Base-by-base conservation (phyloP, 1,140 invertebrate genomes). In the Matsumurasca onukii region DNA sequence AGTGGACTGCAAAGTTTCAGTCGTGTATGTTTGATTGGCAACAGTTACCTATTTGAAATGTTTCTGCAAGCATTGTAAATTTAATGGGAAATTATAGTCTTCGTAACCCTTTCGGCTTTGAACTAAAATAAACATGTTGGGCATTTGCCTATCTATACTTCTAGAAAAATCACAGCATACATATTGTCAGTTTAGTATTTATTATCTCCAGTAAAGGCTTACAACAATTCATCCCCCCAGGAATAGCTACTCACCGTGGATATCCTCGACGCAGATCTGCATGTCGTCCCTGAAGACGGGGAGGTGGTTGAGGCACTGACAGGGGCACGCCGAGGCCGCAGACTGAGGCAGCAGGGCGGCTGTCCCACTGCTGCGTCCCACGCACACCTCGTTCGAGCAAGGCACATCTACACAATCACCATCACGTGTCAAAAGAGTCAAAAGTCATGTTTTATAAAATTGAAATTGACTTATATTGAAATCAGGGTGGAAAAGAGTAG, bases 201-300 rank as follows among this genome's bases (percentile, higher is more conserved):
- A n/a, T n/a, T n/a, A n/a, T n/a, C n/a, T n/a, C n/a, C n/a, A n/a
- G n/a, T n/a, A n/a, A n/a, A n/a, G n/a, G n/a, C n/a, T n/a, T n/a
- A n/a, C n/a, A n/a, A n/a, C n/a, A n/a, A n/a, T n/a, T n/a, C n/a
- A n/a, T n/a, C n/a, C n/a, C n/a, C n/a, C n/a, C n/a, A n/a, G n/a
- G n/a, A n/a, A n/a, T n/a, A n/a, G n/a, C n/a, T n/a, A 78, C 81
- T 84, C 76, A 90, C 88, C 88, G 72, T 87, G 83, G 69, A 91
- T 85, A 73, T 89, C 86, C 75, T 88, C 85, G 68, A 90, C 88
- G 77, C 89, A 91, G 73, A 88, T 85, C 59, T 82, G 80, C 59
- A 88, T 76, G 76, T 90, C 89, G 76, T 91, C 88, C 45, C 88
- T 82, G 79, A 88, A 91, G 48, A 86, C 82, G 2, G 84, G 85